Conservation (phyloP, 2,888 invertebrate genomes). For the Drosophila eohydei region DNA sequence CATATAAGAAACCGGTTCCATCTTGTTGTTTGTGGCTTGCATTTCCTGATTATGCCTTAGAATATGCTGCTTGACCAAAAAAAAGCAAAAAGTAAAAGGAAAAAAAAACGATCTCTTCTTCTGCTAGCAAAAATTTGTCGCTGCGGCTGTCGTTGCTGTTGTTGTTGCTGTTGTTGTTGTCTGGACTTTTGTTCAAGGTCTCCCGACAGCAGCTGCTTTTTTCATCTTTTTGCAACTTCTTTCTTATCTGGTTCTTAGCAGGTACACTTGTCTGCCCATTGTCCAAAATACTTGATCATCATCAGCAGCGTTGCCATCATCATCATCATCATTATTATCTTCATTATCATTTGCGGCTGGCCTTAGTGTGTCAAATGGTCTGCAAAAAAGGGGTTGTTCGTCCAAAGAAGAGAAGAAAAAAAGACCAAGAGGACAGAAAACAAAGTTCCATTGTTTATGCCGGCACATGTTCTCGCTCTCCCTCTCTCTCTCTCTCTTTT, state of each 20-base stretch:
- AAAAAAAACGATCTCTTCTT: slow-evolving; percentile 17
- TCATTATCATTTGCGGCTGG: slow-evolving; percentile 40
- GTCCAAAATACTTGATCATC: slow-evolving; percentile 45
- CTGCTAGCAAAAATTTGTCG: slow-evolving; percentile 67
- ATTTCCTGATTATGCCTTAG: slow-evolving; percentile 79
- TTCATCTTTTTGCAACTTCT: slow-evolving; percentile 18
- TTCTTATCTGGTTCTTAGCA: slow-evolving; percentile 44
- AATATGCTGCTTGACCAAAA: slow-evolving; percentile 62
- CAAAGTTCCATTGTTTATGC: slow-evolving; percentile 56
- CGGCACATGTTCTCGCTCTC: slow-evolving; percentile 64
- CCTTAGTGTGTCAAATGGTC: slow-evolving; percentile 73
- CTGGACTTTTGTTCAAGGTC: slow-evolving; percentile 68
- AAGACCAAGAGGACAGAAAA: slow-evolving; percentile 17
- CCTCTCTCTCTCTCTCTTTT: not conserved
- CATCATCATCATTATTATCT: slow-evolving; percentile 27
- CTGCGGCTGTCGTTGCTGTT: slow-evolving; percentile 50
- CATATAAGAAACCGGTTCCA: slow-evolving; percentile 63
- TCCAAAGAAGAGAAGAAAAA: not conserved
- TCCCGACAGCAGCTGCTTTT: slow-evolving; percentile 65
- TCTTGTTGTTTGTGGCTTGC: slow-evolving; percentile 52
- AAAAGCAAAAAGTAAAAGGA: not conserved
- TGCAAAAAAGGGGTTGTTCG: slow-evolving; percentile 62
- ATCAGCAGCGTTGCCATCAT: slow-evolving; percentile 16
- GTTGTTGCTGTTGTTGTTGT: slow-evolving; percentile 30
- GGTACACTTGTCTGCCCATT: slow-evolving; percentile 76